Evolutionary conservation across 2,113 vertebrate genomes (phyloP).

Genomic region (Eurystomus gularis): DNA sequence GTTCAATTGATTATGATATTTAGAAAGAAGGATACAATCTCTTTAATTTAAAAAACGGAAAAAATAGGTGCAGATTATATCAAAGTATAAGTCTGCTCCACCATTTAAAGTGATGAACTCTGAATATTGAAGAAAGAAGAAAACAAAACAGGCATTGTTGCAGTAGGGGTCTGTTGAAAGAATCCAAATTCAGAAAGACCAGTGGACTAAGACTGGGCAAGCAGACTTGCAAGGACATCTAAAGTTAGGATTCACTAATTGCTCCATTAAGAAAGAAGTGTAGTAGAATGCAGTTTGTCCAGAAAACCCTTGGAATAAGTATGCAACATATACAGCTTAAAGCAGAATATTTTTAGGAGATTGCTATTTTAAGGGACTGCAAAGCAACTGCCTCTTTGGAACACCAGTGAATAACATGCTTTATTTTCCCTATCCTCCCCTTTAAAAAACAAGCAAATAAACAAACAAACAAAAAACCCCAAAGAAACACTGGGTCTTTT

Average conservation of each 20-base stretch:
- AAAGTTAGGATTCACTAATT: neutral
- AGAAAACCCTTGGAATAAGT: neutral
- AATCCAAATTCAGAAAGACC: neutral
- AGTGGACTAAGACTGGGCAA: neutral
- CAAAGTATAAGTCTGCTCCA: neutral
- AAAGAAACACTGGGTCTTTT: neutral
- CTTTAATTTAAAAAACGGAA: too few species aligned
- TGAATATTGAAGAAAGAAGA: neutral
- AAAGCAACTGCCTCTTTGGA: neutral
- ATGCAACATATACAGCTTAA: neutral
- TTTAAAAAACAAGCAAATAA: neutral
- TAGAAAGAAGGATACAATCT: neutral
- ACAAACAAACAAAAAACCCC: neutral
- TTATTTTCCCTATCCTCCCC: rapidly evolving
- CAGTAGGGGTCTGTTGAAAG: neutral
- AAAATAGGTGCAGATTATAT: too few species aligned
- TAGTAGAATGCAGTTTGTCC: neutral
- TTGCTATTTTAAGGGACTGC: neutral
- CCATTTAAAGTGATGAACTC: neutral
- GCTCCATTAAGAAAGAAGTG: neutral
- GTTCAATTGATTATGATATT: neutral
- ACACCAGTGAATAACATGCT: neutral
- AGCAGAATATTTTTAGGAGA: neutral
- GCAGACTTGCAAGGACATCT: neutral
- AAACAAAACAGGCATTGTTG: neutral